A percentile compares a stretch with the other conserved stretches of the same genome.
These are phyloP conservation scores for Eudasyphora cyanicolor DNA, from an alignment of 2,888 invertebrate genomes.

Conservation along the genomic window DNA sequence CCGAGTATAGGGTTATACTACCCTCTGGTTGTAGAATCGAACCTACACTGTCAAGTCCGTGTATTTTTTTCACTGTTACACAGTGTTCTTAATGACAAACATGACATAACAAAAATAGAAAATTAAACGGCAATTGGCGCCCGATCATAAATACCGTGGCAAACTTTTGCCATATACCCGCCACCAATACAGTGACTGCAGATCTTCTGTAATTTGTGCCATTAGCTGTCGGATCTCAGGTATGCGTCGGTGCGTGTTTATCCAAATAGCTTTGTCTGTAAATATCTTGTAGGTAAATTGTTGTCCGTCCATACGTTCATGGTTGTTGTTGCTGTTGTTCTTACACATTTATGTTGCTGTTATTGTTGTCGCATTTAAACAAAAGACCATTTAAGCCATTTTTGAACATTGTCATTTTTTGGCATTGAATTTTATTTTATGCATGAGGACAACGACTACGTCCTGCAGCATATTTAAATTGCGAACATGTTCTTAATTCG, in stretches of 20 bases:
- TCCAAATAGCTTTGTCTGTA: neutral
- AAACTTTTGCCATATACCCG: neutral
- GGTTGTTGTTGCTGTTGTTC: no score
- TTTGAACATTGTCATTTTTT: slow-evolving; percentile 39
- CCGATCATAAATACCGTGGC: neutral
- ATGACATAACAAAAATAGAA: no score
- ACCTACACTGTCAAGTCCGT: no score
- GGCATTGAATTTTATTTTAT: slow-evolving; percentile 41
- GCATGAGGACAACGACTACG: neutral
- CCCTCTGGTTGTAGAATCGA: no score
- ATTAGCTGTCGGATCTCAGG: neutral
- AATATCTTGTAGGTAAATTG: no score
- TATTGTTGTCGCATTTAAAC: neutral
- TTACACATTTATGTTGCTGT: neutral
- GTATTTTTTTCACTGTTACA: no score
- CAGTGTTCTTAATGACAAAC: no score
- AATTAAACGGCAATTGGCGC: neutral
- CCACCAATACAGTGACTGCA: neutral
- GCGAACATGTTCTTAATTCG: slow-evolving; percentile 45
- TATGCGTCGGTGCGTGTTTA: neutral
- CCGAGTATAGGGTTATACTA: no score
- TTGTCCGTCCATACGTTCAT: no score
- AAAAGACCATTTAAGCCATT: slow-evolving; percentile 26
- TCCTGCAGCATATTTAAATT: slow-evolving; percentile 49
- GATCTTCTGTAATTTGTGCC: neutral